Evolutionary conservation across 35 echinoderm and acorn worm species (phyloP).

Genomic region (Apostichopus japonicus): DNA sequence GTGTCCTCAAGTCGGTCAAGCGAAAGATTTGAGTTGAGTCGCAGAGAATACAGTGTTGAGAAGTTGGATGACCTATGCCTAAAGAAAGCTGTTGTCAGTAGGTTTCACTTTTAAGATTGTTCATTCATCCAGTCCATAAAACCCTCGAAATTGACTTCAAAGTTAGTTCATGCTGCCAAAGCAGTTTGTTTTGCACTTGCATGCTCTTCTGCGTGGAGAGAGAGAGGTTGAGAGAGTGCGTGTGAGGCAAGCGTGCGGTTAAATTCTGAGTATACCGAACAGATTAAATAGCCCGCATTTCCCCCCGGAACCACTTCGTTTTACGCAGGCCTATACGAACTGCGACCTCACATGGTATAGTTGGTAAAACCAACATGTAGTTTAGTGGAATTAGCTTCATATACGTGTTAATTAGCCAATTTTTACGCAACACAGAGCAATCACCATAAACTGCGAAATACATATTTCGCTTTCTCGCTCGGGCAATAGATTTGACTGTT

Average conservation of each 20-base stretch:
- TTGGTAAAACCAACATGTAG: not conserved
- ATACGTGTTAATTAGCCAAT: not conserved
- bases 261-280: not conserved
- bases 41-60: not conserved
- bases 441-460: not conserved
- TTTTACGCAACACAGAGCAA: not conserved
- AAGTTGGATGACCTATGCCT: not conserved
- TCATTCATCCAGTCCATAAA: not conserved
- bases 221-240: not conserved
- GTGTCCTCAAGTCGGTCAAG: conserved; percentile 6
- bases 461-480: not conserved
- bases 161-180: not conserved
- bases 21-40: not conserved
- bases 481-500: not conserved
- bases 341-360: not conserved
- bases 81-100: not conserved
- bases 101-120: conserved; percentile 4
- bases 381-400: not conserved
- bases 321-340: not conserved
- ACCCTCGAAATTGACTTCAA: conserved; percentile 2
- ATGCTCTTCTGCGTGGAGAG: not conserved
- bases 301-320: not conserved
- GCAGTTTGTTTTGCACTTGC: conserved; percentile 5
- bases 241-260: not conserved
- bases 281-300: conserved; percentile 1